These are phyloP conservation scores for Diadromus collaris DNA, from an alignment of 2,888 invertebrate genomes.

Conservation along the genomic window DNA sequence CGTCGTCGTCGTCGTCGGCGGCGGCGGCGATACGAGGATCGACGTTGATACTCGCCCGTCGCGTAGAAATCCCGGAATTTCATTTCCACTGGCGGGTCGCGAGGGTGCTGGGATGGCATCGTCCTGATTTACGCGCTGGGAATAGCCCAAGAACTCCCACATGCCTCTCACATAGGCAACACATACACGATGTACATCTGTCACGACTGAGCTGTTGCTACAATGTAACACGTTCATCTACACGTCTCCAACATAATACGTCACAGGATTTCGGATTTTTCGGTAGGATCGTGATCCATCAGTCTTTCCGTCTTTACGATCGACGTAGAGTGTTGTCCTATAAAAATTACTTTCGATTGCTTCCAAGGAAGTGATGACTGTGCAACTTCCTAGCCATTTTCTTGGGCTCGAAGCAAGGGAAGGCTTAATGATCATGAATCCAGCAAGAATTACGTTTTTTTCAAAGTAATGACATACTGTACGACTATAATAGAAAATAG, in stretches of 20 bases:
- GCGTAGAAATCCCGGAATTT: constrained; percentile 51
- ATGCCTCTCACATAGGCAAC: constrained; percentile 12
- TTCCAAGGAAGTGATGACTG: background rate
- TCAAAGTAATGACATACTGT: background rate
- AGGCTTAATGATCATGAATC: background rate
- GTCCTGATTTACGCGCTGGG: constrained; percentile 47
- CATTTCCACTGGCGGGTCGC: constrained; percentile 49
- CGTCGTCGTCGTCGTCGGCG: constrained; percentile 16
- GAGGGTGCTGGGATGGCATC: constrained; percentile 40
- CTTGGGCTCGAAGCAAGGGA: background rate
- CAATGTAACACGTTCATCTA: constrained; percentile 29
- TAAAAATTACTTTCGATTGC: background rate
- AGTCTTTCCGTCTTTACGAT: background rate
- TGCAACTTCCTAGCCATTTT: background rate
- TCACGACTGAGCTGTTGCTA: background rate
- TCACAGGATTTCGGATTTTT: constrained; percentile 22
- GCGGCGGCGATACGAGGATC: constrained; percentile 46
- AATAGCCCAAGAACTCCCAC: constrained; percentile 14
- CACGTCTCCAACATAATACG: background rate
- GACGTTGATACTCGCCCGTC: constrained; percentile 54
- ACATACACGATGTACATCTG: constrained; percentile 3
- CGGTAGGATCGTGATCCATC: background rate
- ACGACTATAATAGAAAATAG: background rate
- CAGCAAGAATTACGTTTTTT: background rate
- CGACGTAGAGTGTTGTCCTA: background rate